phyloP scores from a whole-genome alignment of 2,797 vertebrate genomes.

The Brachymystax lenok region DNA sequence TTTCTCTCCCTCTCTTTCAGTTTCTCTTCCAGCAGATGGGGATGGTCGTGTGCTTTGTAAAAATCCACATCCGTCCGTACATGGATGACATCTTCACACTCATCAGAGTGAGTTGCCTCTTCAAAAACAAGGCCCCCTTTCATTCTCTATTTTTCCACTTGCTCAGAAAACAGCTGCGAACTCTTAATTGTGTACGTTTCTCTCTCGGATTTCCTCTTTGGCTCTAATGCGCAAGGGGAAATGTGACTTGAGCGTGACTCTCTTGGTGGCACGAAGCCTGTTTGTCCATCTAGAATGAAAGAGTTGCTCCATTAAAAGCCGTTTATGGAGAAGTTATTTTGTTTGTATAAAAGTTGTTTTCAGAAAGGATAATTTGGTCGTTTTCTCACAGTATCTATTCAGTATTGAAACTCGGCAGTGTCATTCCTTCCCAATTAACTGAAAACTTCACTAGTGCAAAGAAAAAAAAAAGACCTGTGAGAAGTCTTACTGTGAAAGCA shows the following conservation, averaged over 20 bases:
- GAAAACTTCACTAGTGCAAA: neutral
- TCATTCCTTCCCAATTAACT: neutral
- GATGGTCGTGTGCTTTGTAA: conserved; percentile 98
- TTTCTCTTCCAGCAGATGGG: conserved; percentile 98
- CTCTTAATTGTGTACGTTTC: conserved; percentile 49
- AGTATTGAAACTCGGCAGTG: neutral
- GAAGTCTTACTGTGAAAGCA: neutral
- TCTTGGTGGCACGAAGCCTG: conserved; percentile 23
- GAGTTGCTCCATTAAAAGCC: neutral
- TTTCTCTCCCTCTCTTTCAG: conserved; percentile 60
- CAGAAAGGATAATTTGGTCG: conserved; percentile 1
- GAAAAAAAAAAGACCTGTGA: conserved; percentile 18
- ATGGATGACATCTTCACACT: conserved; percentile 99
- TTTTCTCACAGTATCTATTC: neutral
- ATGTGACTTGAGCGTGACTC: conserved; percentile 31
- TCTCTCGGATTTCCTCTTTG: conserved; percentile 45
- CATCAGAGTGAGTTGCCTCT: conserved; percentile 87
- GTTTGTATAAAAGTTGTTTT: conserved; percentile 21
- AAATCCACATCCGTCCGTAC: conserved; percentile 97
- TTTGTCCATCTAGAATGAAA: conserved; percentile 21
- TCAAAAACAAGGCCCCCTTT: neutral
- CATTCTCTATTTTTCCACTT: conserved; percentile 32
- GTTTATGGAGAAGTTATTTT: conserved; percentile 23
- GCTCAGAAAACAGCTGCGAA: conserved; percentile 58
- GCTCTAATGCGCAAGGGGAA: conserved; percentile 40